Percentiles rank a stretch among this genome's conserved stretches.
Evolutionary conservation across 1,140 invertebrate genomes (phyloP).

Genomic region (Danaus plexippus): DNA sequence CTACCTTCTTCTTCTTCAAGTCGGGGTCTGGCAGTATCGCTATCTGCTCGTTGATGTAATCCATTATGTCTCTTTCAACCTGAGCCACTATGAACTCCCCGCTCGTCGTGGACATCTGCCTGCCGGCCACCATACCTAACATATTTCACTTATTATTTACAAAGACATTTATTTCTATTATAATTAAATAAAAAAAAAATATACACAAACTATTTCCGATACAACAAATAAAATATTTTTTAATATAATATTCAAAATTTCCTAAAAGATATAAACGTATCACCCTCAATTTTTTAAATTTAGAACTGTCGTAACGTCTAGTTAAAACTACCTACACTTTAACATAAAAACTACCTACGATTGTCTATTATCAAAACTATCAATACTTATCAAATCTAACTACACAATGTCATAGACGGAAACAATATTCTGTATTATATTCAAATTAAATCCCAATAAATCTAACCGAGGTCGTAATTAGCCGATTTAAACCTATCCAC

Average conservation of each 20-base stretch:
- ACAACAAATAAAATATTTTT: conserved; percentile 5
- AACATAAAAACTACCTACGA: too few species aligned
- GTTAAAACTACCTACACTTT: too few species aligned
- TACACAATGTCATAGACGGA: too few species aligned
- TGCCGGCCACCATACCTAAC: conserved; percentile 57
- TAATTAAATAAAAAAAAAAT: too few species aligned
- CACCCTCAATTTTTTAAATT: too few species aligned
- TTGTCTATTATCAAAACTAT: too few species aligned
- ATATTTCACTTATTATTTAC: too few species aligned
- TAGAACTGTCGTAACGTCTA: too few species aligned
- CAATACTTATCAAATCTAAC: too few species aligned
- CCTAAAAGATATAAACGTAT: neutral
- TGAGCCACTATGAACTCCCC: conserved; percentile 58
- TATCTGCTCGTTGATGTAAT: conserved; percentile 50
- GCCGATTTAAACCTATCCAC: conserved; percentile 46
- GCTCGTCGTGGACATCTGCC: conserved; percentile 61
- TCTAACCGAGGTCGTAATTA: conserved; percentile 59
- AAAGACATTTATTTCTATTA: too few species aligned
- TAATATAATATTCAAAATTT: conserved; percentile 1
- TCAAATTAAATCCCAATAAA: neutral
- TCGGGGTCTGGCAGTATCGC: conserved; percentile 52
- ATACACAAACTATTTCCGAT: too few species aligned
- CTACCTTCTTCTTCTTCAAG: conserved; percentile 59
- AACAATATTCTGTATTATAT: too few species aligned
- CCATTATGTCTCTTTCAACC: conserved; percentile 57